Evolutionary conservation across 2,888 invertebrate genomes (phyloP).

Genomic region (Amiota mariae): DNA sequence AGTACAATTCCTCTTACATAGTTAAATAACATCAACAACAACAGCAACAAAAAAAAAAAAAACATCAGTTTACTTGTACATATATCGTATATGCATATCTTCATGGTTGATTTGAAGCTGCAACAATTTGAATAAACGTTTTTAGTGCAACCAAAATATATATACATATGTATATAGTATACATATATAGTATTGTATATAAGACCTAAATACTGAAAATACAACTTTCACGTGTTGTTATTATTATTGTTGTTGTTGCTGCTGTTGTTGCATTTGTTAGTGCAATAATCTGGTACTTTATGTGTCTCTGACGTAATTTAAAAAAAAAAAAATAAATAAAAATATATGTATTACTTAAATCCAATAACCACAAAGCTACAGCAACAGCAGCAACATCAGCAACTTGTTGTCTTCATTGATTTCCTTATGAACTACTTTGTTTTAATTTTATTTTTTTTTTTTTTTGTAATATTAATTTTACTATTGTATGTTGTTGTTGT

Average conservation of each 20-base stretch:
- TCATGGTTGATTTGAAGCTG: constrained; percentile 25
- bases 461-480: constrained; percentile 33
- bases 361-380: constrained; percentile 29
- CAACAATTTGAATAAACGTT: constrained; percentile 45
- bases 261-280: constrained; percentile 33
- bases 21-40: not conserved
- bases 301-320: constrained; percentile 49
- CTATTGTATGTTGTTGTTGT: not conserved
- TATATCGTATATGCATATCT: too few species aligned
- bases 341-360: constrained; percentile 38
- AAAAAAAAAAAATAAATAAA: constrained; percentile 36
- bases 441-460: not conserved
- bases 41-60: not conserved
- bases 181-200: constrained; percentile 12
- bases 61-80: too few species aligned
- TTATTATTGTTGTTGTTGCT: constrained; percentile 24
- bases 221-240: constrained; percentile 59
- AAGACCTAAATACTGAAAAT: constrained; percentile 44
- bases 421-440: constrained; percentile 46
- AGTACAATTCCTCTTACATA: constrained; percentile 40
- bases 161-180: not conserved
- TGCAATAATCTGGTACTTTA: constrained; percentile 53
- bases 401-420: constrained; percentile 47
- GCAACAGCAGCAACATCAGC: constrained; percentile 21
- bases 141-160: not conserved